Conservation (phyloP, 2,888 invertebrate species). For the Matsumyia berberina region DNA sequence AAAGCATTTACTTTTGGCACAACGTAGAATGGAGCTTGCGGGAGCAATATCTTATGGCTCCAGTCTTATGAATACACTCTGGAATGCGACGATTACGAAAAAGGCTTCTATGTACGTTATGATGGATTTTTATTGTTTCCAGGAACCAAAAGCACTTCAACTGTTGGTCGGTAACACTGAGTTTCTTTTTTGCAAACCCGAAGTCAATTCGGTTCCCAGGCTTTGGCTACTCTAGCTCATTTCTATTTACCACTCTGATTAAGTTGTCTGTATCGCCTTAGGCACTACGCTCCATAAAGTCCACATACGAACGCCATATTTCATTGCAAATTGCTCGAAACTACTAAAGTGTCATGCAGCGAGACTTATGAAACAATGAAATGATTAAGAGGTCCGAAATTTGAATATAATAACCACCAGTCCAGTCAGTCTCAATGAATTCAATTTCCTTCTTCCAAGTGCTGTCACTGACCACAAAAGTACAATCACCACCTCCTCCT, state of each 20-base stretch:
- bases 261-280: slow-evolving; percentile 42
- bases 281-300: slow-evolving; percentile 49
- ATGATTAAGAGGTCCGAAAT: slow-evolving; percentile 47
- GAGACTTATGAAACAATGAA: slow-evolving; percentile 64
- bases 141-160: background rate
- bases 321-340: slow-evolving; percentile 45
- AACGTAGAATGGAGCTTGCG: no score
- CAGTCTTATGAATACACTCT: no score
- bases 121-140: no score
- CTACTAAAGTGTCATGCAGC: slow-evolving; percentile 34
- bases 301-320: slow-evolving; percentile 35
- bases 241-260: slow-evolving; percentile 37
- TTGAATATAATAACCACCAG: slow-evolving; percentile 36
- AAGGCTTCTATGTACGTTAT: no score
- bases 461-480: slow-evolving; percentile 3
- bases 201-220: background rate
- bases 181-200: background rate
- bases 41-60: no score
- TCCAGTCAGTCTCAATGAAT: slow-evolving; percentile 28
- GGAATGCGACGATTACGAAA: no score
- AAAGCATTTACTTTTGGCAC: no score
- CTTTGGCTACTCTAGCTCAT: background rate
- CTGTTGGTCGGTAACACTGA: background rate
- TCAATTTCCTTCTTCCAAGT: slow-evolving; percentile 45
- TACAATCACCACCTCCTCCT: slow-evolving; percentile 15